Evolutionary conservation across 1,140 invertebrate species (phyloP).

Genomic region (Atta texana): DNA sequence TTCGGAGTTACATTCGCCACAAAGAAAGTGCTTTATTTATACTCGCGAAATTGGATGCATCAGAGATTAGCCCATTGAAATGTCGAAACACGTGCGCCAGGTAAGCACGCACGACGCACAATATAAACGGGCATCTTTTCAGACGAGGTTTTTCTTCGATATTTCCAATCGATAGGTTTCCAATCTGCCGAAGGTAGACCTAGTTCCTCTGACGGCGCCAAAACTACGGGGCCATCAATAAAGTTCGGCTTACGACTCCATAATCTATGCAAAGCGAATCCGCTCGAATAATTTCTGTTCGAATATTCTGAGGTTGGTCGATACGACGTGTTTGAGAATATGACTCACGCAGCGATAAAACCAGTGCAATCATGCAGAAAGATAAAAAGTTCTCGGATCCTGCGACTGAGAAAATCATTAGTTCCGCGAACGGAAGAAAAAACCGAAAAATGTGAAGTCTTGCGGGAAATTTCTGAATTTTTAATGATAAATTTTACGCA

Average conservation of each 20-base stretch:
- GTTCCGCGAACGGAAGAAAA: neutral
- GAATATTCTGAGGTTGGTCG: conserved; percentile 23
- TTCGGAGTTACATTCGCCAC: neutral
- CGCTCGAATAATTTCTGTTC: conserved; percentile 53
- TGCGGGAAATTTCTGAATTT: neutral
- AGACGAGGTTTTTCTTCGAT: conserved; percentile 11
- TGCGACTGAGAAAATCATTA: conserved; percentile 1
- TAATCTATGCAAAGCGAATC: conserved; percentile 58
- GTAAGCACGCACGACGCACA: conserved; percentile 15
- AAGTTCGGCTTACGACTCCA: conserved; percentile 51
- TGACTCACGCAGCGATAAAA: conserved; percentile 31
- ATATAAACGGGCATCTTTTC: conserved; percentile 28
- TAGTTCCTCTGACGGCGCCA: conserved; percentile 19
- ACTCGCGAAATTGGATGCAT: conserved; percentile 19
- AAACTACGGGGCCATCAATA: conserved; percentile 46
- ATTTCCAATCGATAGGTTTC: conserved; percentile 42
- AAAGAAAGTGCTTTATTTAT: neutral
- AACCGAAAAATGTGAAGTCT: neutral
- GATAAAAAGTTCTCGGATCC: conserved; percentile 16
- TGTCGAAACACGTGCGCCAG: conserved; percentile 34
- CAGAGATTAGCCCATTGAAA: conserved; percentile 31
- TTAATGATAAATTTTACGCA: neutral
- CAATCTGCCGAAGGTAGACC: conserved; percentile 37
- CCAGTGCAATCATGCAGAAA: conserved; percentile 26
- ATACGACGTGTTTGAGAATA: conserved; percentile 16